phyloP scores from a whole-genome alignment of 2,888 invertebrate species.

The Ectobius pallidus region DNA sequence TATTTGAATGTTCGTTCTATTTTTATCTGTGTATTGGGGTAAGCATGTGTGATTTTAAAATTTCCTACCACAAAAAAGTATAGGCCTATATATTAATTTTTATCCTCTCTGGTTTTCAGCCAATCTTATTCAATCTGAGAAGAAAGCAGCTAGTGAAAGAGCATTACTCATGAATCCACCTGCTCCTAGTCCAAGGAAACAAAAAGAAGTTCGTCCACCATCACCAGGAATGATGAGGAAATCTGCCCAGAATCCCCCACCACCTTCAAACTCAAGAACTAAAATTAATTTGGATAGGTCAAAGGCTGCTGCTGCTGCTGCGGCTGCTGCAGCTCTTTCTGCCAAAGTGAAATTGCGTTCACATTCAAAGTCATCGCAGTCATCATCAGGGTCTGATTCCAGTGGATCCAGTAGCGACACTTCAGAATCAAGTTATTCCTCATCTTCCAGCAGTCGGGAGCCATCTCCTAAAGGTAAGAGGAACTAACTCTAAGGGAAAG shows the following conservation, averaged over 20 bases:
- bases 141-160: slow-evolving; percentile 61
- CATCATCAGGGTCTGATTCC: slow-evolving; percentile 56
- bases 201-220: slow-evolving; percentile 39
- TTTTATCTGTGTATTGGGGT: no score
- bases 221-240: slow-evolving; percentile 57
- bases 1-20: no score
- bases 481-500: no score
- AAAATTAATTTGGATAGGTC: slow-evolving; percentile 22
- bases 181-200: slow-evolving; percentile 64
- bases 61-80: no score
- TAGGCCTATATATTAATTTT: no score
- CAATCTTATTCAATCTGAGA: slow-evolving; percentile 41
- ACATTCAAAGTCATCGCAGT: slow-evolving; percentile 40
- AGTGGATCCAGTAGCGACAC: slow-evolving; percentile 59
- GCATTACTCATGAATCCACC: slow-evolving; percentile 78
- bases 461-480: slow-evolving; percentile 51
- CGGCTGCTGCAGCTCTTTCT: slow-evolving; percentile 47
- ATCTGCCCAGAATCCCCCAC: slow-evolving; percentile 65
- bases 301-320: slow-evolving; percentile 48
- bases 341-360: slow-evolving; percentile 34
- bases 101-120: no score
- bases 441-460: slow-evolving; percentile 56
- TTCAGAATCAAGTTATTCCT: slow-evolving; percentile 62
- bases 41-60: no score
- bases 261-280: slow-evolving; percentile 51